These are phyloP conservation scores for Diabrotica virgifera DNA, from an alignment of 1,140 invertebrate genomes.

Conservation along the genomic window DNA sequence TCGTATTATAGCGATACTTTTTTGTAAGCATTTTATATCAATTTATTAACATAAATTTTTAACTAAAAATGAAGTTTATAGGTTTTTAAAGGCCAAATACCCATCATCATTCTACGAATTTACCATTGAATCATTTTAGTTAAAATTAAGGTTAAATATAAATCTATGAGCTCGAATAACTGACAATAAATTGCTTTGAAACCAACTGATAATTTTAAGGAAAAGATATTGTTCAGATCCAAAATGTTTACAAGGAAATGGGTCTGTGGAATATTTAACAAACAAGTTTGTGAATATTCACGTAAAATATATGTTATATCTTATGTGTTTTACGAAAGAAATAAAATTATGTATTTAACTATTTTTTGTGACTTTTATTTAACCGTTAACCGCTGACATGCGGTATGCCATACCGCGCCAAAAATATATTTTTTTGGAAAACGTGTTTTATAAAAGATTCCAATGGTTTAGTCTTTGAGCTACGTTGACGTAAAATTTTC, in stretches of 20 bases:
- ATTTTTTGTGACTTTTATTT: not conserved
- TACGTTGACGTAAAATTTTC: too few relatives aligned
- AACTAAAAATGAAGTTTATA: too few relatives aligned
- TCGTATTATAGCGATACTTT: too few relatives aligned
- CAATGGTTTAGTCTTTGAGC: too few relatives aligned
- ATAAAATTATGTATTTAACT: conserved; percentile 25
- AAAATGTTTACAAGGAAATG: not conserved
- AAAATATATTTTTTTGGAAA: too few relatives aligned
- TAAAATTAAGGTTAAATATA: not conserved
- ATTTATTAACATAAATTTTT: conserved; percentile 26
- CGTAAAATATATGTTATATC: conserved; percentile 24
- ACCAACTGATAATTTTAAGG: conserved; percentile 16
- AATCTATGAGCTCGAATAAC: conserved; percentile 38
- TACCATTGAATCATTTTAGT: not conserved
- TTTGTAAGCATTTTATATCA: too few relatives aligned
- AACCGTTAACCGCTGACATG: too few relatives aligned
- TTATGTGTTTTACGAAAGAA: conserved; percentile 26
- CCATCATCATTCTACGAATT: too few relatives aligned
- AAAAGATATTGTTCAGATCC: conserved; percentile 22
- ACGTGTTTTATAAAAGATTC: too few relatives aligned
- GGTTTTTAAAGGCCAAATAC: too few relatives aligned
- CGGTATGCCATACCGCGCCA: too few relatives aligned
- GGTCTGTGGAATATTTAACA: conserved; percentile 19
- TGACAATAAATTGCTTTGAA: conserved; percentile 44
- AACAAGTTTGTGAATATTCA: conserved; percentile 23